phyloP scores from a whole-genome alignment of 2,113 vertebrate genomes.

The Malurus elegans region DNA sequence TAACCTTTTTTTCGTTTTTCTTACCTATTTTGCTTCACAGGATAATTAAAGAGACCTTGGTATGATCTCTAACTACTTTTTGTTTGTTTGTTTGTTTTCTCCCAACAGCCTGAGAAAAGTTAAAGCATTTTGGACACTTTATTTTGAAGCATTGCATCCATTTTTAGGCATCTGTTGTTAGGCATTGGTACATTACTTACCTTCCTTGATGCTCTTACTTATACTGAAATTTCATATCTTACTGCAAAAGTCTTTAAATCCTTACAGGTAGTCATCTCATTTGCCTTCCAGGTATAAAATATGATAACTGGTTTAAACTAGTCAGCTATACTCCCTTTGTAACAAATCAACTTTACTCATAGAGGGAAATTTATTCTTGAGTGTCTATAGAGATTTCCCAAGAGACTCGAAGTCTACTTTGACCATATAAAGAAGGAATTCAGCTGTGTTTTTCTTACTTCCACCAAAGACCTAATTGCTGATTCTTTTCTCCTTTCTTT shows the following conservation, averaged over 20 bases:
- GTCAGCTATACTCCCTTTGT: background rate
- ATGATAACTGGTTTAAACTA: background rate
- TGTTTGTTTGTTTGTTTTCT: background rate
- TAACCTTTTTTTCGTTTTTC: background rate
- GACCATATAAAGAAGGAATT: background rate
- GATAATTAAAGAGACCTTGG: background rate
- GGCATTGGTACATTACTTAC: background rate
- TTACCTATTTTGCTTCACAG: background rate
- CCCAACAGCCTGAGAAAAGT: background rate
- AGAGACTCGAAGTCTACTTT: background rate
- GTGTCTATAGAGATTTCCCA: background rate
- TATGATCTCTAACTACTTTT: background rate
- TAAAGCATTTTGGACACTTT: background rate
- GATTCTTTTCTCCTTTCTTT: background rate
- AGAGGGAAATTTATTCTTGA: background rate
- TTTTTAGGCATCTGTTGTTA: background rate
- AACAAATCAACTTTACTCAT: accelerated
- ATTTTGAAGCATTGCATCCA: background rate
- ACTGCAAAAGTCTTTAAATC: background rate
- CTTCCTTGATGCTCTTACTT: background rate
- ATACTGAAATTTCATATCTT: background rate
- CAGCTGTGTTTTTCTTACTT: background rate
- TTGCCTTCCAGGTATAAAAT: background rate
- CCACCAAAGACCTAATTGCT: background rate
- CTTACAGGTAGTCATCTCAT: background rate